Percentiles rank a stretch among this genome's conserved stretches.
Evolutionary conservation across 2,797 vertebrate species (phyloP).

Genomic region (Anas flavirostris): DNA sequence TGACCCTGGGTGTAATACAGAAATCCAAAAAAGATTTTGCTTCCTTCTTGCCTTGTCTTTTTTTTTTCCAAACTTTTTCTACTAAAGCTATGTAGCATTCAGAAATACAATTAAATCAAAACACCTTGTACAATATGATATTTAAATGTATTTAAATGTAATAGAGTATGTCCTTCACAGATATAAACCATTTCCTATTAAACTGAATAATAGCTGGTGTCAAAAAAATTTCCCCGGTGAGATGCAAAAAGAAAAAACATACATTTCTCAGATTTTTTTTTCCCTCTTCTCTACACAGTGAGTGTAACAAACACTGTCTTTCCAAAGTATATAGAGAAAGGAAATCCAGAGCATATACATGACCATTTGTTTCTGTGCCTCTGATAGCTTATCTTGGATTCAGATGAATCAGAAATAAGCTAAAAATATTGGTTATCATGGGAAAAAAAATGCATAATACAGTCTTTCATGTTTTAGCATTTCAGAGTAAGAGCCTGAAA

Average conservation of each 20-base stretch:
- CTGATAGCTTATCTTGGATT: not conserved
- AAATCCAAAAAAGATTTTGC: not conserved
- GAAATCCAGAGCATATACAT: not conserved
- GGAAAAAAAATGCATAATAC: not conserved
- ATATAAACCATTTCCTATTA: not conserved
- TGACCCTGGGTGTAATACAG: not conserved
- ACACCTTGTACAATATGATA: not conserved
- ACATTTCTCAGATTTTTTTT: not conserved
- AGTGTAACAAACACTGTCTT: not conserved
- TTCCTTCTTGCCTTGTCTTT: not conserved
- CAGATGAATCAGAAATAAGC: constrained; percentile 60
- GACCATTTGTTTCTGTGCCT: not conserved
- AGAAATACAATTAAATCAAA: not conserved
- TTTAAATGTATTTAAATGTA: not conserved
- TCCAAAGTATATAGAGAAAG: not conserved
- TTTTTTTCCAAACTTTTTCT: not conserved
- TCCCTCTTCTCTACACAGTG: not conserved
- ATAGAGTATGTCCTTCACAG: not conserved
- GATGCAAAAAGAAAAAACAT: not conserved
- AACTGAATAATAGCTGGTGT: not conserved
- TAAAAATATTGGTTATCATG: constrained; percentile 58
- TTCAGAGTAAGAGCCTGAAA: constrained; percentile 65
- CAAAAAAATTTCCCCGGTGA: not conserved
- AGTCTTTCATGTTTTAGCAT: constrained; percentile 57
- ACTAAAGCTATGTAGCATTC: not conserved